A percentile compares a stretch with the other conserved stretches of the same genome.
phyloP scores from a whole-genome alignment of 2,797 vertebrate genomes.

The Eulemur mongoz region DNA sequence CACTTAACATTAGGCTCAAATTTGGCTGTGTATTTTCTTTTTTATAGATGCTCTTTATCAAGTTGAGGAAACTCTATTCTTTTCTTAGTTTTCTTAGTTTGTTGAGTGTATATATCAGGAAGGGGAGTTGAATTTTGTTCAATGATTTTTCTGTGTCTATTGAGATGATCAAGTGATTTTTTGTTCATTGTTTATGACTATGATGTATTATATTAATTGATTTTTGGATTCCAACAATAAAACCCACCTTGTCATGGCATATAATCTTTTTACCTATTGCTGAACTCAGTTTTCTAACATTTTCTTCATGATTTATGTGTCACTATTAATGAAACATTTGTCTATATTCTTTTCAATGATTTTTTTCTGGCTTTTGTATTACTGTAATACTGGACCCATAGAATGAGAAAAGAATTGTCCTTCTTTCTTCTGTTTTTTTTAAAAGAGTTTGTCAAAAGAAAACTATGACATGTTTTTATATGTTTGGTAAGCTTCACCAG shows the following conservation, averaged over 20 bases:
- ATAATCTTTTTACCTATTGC: background rate
- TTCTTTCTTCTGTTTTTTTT: background rate
- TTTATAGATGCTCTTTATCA: background rate
- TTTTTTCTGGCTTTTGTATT: background rate
- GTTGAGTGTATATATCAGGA: background rate
- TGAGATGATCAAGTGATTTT: background rate
- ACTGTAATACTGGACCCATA: background rate
- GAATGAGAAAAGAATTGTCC: background rate
- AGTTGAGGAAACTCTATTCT: background rate
- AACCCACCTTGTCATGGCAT: background rate
- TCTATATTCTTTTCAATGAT: background rate
- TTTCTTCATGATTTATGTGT: background rate
- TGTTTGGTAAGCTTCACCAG: background rate
- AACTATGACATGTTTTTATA: background rate
- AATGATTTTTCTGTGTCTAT: background rate
- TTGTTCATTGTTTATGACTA: background rate
- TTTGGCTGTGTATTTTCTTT: background rate
- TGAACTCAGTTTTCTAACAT: background rate
- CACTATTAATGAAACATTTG: background rate
- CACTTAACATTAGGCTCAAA: background rate
- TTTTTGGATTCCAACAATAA: background rate
- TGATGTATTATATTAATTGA: background rate
- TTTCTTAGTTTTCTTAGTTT: background rate
- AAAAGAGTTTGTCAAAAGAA: background rate
- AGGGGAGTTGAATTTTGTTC: background rate